Conservation (phyloP, 2,888 invertebrate species). For the Melinaea marsaeus region DNA sequence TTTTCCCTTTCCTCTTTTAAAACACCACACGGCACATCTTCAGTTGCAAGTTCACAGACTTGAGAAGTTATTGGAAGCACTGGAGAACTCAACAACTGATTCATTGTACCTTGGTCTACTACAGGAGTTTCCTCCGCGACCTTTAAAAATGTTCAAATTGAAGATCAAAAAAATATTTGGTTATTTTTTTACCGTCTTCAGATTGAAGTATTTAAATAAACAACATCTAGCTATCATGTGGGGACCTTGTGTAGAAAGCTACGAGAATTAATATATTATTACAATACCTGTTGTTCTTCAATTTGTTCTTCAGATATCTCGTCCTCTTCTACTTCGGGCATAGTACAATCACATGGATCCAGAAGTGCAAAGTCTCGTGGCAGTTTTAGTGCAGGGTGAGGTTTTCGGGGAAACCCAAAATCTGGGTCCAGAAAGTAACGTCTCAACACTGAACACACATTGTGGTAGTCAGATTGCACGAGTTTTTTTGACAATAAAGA, state of each 20-base stretch:
- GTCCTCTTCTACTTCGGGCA: conserved; percentile 50
- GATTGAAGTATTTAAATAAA: background rate
- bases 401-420: conserved; percentile 58
- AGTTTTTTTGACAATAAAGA: conserved; percentile 48
- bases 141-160: conserved; percentile 15
- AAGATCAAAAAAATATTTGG: background rate
- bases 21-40: conserved; percentile 53
- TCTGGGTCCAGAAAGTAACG: conserved; percentile 60
- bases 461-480: conserved; percentile 37
- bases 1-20: conserved; percentile 57
- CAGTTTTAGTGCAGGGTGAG: conserved; percentile 38
- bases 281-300: too few relatives aligned
- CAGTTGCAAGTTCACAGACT: conserved; percentile 57
- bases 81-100: conserved; percentile 40
- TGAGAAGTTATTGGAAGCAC: conserved; percentile 41
- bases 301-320: conserved; percentile 40
- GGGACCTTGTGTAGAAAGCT: too few relatives aligned
- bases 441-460: conserved; percentile 47
- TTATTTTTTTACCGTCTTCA: background rate
- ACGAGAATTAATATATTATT: too few relatives aligned
- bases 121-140: conserved; percentile 30
- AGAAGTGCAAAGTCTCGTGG: conserved; percentile 42
- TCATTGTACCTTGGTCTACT: conserved; percentile 42
- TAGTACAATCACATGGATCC: conserved; percentile 60
- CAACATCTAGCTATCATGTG: too few relatives aligned